Conservation (phyloP, 2,113 vertebrate species). For the Tupaia tana region DNA sequence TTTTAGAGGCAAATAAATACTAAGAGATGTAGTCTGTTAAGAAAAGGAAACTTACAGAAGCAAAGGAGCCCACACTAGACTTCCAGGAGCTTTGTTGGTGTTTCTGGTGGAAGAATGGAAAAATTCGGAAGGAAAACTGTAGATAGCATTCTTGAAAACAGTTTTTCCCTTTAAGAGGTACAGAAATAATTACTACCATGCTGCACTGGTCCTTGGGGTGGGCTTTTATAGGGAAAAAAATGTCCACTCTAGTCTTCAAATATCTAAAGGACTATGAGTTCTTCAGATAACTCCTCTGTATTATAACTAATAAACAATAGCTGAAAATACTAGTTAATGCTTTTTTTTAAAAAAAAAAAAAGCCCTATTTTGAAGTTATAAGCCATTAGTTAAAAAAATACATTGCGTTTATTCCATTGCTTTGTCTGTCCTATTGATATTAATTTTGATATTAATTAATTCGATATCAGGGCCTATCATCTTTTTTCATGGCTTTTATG, state of each 20-base stretch:
- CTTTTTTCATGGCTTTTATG: not conserved
- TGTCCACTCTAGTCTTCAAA: not conserved
- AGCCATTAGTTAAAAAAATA: not conserved
- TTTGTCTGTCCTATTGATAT: not conserved
- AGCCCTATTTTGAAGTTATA: not conserved
- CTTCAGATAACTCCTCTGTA: not conserved
- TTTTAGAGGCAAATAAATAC: conserved; percentile 61
- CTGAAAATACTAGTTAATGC: not conserved
- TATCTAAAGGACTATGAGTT: not conserved
- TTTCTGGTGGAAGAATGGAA: not conserved
- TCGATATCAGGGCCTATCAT: not conserved
- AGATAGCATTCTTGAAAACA: not conserved
- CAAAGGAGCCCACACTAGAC: fast-evolving
- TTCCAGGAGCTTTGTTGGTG: not conserved
- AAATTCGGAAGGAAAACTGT: not conserved
- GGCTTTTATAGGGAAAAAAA: too few species aligned
- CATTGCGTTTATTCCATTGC: not conserved
- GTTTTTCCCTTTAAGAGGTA: not conserved
- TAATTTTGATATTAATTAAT: not conserved
- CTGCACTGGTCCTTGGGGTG: too few species aligned
- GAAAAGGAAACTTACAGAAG: not conserved
- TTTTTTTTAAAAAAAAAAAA: not conserved
- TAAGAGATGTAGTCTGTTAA: not conserved
- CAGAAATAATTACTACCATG: not conserved
- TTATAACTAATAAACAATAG: not conserved